Conservation (phyloP, 2,888 invertebrate species). For the Sarcophaga rosellei region DNA sequence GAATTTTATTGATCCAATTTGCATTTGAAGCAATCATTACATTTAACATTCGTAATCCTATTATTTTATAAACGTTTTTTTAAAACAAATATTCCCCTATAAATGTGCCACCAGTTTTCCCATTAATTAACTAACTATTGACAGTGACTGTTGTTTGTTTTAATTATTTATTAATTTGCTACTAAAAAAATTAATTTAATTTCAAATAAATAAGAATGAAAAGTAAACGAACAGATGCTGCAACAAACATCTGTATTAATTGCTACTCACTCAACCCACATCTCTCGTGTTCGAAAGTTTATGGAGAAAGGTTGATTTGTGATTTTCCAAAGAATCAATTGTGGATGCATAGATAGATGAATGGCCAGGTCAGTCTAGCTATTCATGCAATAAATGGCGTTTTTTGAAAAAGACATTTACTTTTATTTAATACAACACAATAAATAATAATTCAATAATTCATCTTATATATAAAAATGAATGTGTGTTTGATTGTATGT, state of each 20-base stretch:
- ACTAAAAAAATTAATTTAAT: neutral
- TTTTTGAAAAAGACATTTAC: conserved; percentile 9
- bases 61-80: too few relatives aligned
- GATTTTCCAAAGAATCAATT: conserved; percentile 10
- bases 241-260: conserved; percentile 13
- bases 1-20: too few relatives aligned
- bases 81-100: too few relatives aligned
- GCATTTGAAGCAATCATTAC: too few relatives aligned
- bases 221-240: too few relatives aligned
- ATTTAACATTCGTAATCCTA: too few relatives aligned
- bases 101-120: too few relatives aligned
- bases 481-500: too few relatives aligned
- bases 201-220: too few relatives aligned
- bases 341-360: neutral
- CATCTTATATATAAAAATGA: too few relatives aligned
- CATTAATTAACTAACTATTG: too few relatives aligned
- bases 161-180: conserved; percentile 19
- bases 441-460: conserved; percentile 17
- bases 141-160: conserved; percentile 13
- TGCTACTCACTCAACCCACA: neutral
- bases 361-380: too few relatives aligned
- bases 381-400: neutral
- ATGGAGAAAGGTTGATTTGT: conserved; percentile 19
- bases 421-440: conserved; percentile 3
- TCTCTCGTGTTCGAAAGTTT: neutral